A percentile compares a stretch with the other conserved stretches of the same genome.
phyloP scores from a whole-genome alignment of 2,888 invertebrate genomes.

The Eupelmus urozonus region DNA sequence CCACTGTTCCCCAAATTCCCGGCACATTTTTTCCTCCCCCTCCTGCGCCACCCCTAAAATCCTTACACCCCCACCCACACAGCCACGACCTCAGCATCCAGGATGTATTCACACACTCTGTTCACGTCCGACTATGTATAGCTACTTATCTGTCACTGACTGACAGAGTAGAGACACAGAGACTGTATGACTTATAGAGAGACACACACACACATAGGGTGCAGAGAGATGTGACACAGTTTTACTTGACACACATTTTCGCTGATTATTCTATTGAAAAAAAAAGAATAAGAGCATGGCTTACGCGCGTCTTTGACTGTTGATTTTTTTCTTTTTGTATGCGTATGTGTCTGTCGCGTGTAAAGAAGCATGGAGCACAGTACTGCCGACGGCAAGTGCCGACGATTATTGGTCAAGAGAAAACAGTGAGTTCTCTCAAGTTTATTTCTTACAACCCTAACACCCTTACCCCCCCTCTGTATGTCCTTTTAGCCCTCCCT shows the following conservation, averaged over 20 bases:
- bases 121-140: too few species aligned
- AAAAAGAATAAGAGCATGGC: conserved; percentile 29
- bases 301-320: conserved; percentile 35
- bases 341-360: conserved; percentile 66
- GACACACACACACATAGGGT: too few species aligned
- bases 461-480: background rate
- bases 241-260: too few species aligned
- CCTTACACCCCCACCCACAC: background rate
- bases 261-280: too few species aligned
- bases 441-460: conserved; percentile 19
- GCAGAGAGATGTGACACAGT: too few species aligned
- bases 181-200: too few species aligned
- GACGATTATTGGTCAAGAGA: conserved; percentile 76
- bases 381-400: conserved; percentile 76
- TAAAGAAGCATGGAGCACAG: conserved; percentile 76
- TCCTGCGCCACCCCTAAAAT: background rate
- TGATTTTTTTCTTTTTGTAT: conserved; percentile 26
- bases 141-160: too few species aligned
- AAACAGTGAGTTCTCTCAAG: conserved; percentile 74
- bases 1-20: background rate
- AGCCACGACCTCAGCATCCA: too few species aligned
- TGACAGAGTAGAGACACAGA: too few species aligned
- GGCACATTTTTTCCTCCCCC: background rate
- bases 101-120: too few species aligned
- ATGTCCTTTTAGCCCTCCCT: background rate